Evolutionary conservation across 2,888 invertebrate genomes (phyloP).

Genomic region (Lamproptera curius): DNA sequence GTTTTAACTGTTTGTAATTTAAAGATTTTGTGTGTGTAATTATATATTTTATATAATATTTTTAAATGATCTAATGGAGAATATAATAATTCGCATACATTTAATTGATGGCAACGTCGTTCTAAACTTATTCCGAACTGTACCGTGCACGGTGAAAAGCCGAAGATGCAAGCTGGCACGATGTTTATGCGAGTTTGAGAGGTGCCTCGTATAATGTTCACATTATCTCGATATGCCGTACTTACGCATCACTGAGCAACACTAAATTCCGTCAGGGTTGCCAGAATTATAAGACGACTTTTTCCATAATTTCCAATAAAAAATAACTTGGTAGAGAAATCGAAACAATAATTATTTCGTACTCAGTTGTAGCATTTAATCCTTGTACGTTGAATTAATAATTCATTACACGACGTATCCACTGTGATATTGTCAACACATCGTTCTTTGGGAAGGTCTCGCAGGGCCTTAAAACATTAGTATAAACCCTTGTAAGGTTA

Average conservation of each 20-base stretch:
- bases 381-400: no score
- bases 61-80: no score
- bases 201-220: conserved; percentile 68
- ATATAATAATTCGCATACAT: background rate
- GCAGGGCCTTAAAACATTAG: conserved; percentile 16
- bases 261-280: conserved; percentile 25
- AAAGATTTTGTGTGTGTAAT: no score
- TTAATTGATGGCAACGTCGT: no score
- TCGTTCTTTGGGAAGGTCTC: conserved; percentile 16
- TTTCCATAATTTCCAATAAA: no score
- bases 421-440: background rate
- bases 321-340: no score
- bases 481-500: conserved; percentile 33
- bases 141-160: conserved; percentile 40
- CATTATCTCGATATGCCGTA: conserved; percentile 65
- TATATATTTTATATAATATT: no score
- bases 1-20: no score
- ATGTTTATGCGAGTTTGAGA: conserved; percentile 71
- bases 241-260: conserved; percentile 59
- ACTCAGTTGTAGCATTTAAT: no score
- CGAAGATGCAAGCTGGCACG: conserved; percentile 60
- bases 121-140: conserved; percentile 33
- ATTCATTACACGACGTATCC: no score
- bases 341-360: no score
- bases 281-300: conserved; percentile 5